These are phyloP conservation scores for Hydropsyche tenuis DNA, from an alignment of 1,140 invertebrate genomes.

Conservation along the genomic window DNA sequence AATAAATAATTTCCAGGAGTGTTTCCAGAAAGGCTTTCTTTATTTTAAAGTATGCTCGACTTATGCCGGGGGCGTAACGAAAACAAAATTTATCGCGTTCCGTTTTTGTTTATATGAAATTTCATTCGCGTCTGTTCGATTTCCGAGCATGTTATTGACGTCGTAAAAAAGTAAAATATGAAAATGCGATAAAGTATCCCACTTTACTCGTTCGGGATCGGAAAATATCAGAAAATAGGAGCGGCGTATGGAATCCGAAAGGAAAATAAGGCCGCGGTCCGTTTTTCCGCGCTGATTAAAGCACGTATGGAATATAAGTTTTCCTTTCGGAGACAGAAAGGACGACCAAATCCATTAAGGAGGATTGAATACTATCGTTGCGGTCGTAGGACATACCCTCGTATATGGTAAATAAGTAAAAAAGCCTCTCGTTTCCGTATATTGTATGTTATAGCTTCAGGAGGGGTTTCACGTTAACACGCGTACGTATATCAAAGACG, in stretches of 20 bases:
- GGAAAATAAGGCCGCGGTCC: constrained; percentile 37
- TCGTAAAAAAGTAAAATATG: constrained; percentile 31
- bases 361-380: constrained; percentile 46
- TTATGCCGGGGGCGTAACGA: neutral
- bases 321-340: constrained; percentile 42
- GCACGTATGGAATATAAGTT: constrained; percentile 49
- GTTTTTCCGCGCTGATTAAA: constrained; percentile 46
- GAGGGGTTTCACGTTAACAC: too few species aligned
- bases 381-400: neutral
- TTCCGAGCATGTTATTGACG: constrained; percentile 10
- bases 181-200: constrained; percentile 24
- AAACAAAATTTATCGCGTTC: neutral
- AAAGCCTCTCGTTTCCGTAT: too few species aligned
- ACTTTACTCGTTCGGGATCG: constrained; percentile 13
- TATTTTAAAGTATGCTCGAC: neutral
- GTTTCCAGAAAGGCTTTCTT: neutral
- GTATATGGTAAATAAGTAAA: too few species aligned
- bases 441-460: constrained; percentile 42
- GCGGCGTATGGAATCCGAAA: constrained; percentile 15
- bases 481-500: neutral
- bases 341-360: constrained; percentile 43
- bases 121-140: constrained; percentile 10
- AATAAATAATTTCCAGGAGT: constrained; percentile 16
- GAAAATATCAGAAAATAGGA: constrained; percentile 23
- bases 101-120: neutral